phyloP scores from a whole-genome alignment of 1,140 invertebrate genomes.

The Ips nitidus region DNA sequence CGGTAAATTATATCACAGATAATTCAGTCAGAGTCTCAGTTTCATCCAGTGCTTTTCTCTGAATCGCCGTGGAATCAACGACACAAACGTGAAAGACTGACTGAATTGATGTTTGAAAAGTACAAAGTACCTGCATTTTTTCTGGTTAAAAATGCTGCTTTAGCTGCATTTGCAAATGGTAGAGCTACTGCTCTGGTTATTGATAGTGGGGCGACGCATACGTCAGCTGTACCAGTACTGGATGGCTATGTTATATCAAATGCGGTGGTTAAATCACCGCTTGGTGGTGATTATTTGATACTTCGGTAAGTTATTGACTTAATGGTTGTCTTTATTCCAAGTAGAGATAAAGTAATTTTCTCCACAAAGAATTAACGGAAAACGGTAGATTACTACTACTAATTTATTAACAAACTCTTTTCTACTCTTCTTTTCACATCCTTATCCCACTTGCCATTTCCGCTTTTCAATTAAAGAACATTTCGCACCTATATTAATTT shows the following conservation, averaged over 20 bases:
- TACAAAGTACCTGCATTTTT: conserved; percentile 96
- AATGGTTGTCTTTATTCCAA: not conserved
- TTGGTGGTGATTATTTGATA: conserved; percentile 62
- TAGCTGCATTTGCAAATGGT: conserved; percentile 93
- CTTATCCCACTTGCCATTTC: no score
- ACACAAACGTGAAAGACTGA: conserved; percentile 84
- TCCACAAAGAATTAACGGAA: no score
- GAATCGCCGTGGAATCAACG: conserved; percentile 91
- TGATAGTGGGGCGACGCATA: conserved; percentile 92
- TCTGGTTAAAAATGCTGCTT: conserved; percentile 90
- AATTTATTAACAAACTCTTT: no score
- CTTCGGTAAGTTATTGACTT: conserved; percentile 49
- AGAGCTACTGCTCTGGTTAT: conserved; percentile 87
- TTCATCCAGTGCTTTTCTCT: conserved; percentile 91
- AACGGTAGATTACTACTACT: no score
- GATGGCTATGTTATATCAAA: conserved; percentile 90
- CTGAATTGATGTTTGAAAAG: conserved; percentile 95
- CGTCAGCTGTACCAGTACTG: conserved; percentile 87
- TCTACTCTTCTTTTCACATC: no score
- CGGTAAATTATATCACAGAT: conserved; percentile 53
- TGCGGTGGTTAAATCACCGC: conserved; percentile 86
- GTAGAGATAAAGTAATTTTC: not conserved
- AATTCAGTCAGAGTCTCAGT: conserved; percentile 80
- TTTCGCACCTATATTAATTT: no score
- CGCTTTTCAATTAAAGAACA: no score